Evolutionary conservation across 2,888 invertebrate species (phyloP), one percentile per base, ranked within the genome.

Genomic region (Apoda limacodes): DNA sequence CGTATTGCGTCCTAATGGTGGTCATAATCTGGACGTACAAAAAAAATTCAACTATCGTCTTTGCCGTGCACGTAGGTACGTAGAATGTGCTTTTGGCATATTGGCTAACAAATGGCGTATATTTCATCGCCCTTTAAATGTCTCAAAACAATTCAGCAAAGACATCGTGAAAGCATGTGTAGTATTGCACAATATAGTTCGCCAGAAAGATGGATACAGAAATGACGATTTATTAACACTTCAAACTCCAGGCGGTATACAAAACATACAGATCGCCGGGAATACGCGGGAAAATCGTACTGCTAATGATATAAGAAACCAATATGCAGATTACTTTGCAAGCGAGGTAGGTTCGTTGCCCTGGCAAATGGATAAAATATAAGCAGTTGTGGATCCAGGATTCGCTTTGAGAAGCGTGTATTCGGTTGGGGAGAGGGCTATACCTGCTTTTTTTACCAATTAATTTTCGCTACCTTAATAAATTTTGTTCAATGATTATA

Each of bases 21-120:
- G 40, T 27, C 36, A 35, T 24, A 30, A 42, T 37, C 37, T 42
- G 29, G 14, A 34, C 37, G 23, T 25, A 20, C 30, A 39, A 36
- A 22, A 38, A 39, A 29, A 32, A 34, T 52, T 43, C 32, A 50
- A 49, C 25, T 49, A 47, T 32, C 31, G 44, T 19, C 35, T 45
- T 23, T 34, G 34, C 25, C 34, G 43, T 31, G 50, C 45, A 28
- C 24, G 47, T 10, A 27, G 48, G 25, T 42, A 39, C 33, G 36
- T 46, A 9, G 48, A 50, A 29, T 44, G 48, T 25, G 22, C 48
- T 9, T 51, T 51, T 37, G 50, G 48, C 6, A 48, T 52, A 27
- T 28, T 52, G 20, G 37, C 29, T 22, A 58, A 54, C 40, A 61
- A 57, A 42, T 60, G 54, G 57, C 39, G 52, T 36, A 57, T 59